Conservation (phyloP, 2,113 vertebrate genomes). For the Oncorhynchus keta region DNA sequence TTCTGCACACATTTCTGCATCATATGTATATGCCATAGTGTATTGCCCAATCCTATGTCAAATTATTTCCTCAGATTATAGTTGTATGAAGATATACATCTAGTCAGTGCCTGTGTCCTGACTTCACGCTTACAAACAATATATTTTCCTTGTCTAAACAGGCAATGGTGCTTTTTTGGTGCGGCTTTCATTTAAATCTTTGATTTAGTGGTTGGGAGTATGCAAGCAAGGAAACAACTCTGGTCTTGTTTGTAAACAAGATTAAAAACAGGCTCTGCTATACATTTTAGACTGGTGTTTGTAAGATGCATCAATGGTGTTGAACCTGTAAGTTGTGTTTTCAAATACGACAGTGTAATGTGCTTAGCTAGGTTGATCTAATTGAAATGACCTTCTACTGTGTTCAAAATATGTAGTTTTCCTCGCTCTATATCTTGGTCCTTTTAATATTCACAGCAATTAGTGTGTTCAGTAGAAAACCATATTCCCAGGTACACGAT, state of each 20-base stretch:
- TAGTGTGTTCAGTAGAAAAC: slow-evolving; percentile 48
- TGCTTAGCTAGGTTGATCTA: slow-evolving; percentile 57
- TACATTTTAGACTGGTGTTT: slow-evolving; percentile 44
- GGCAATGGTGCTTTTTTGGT: slow-evolving; percentile 76
- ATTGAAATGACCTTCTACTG: slow-evolving; percentile 83
- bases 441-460: slow-evolving; percentile 46
- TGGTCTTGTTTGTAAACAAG: slow-evolving; percentile 51
- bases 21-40: too few relatives aligned
- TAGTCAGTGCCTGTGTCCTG: slow-evolving; percentile 59
- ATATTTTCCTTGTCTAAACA: slow-evolving; percentile 43
- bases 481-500: slow-evolving; percentile 53
- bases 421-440: slow-evolving; percentile 44
- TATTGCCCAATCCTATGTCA: slow-evolving; percentile 49
- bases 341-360: slow-evolving; percentile 51
- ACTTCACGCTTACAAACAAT: slow-evolving; percentile 31
- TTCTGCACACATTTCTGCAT: slow-evolving; percentile 54
- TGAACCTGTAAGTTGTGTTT: slow-evolving; percentile 42
- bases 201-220: slow-evolving; percentile 65
- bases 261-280: slow-evolving; percentile 54
- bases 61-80: slow-evolving; percentile 52
- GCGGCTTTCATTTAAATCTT: slow-evolving; percentile 73
- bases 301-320: slow-evolving; percentile 46
- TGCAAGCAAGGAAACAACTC: slow-evolving; percentile 66
- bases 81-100: slow-evolving; percentile 31
- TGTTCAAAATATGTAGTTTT: slow-evolving; percentile 61